phyloP scores from a whole-genome alignment of 2,888 invertebrate genomes.

The Drosophila hamatofila region DNA sequence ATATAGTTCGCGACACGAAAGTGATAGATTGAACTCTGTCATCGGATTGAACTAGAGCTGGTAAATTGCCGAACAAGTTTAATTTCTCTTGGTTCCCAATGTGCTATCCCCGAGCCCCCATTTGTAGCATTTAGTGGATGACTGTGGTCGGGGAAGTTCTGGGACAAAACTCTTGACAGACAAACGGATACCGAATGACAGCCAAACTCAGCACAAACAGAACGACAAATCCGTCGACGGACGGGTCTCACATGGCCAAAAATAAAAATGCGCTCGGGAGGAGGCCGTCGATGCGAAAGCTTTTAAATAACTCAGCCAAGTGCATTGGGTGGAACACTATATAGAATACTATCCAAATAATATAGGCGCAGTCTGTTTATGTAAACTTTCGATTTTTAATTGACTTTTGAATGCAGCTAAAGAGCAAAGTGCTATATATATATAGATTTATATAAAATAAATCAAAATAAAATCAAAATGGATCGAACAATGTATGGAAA shows the following conservation, averaged over 20 bases:
- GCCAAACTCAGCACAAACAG: constrained; percentile 65
- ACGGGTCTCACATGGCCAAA: constrained; percentile 64
- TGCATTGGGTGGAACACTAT: background rate
- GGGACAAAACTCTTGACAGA: constrained; percentile 44
- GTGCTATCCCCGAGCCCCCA: background rate
- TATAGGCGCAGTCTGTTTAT: constrained; percentile 8
- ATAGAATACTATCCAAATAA: background rate
- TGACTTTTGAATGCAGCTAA: constrained; percentile 44
- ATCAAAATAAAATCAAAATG: constrained; percentile 86
- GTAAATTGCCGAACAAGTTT: background rate
- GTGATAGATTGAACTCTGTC: background rate
- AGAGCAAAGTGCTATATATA: constrained; percentile 37
- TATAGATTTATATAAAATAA: background rate
- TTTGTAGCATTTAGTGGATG: constrained; percentile 30
- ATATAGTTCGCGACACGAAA: background rate
- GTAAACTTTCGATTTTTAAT: constrained; percentile 31
- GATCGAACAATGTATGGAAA: constrained; percentile 97
- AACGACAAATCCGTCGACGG: constrained; percentile 70
- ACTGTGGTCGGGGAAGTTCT: constrained; percentile 11
- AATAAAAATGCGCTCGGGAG: constrained; percentile 69
- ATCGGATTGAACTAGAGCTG: background rate
- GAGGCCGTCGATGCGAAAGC: constrained; percentile 29
- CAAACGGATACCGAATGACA: constrained; percentile 64
- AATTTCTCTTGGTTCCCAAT: background rate
- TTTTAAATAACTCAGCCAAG: constrained; percentile 54